A percentile compares a stretch with the other conserved stretches of the same genome.
Evolutionary conservation across 53 echinoderm and acorn worm genomes (phyloP).

Genomic region (Henricia sp.): DNA sequence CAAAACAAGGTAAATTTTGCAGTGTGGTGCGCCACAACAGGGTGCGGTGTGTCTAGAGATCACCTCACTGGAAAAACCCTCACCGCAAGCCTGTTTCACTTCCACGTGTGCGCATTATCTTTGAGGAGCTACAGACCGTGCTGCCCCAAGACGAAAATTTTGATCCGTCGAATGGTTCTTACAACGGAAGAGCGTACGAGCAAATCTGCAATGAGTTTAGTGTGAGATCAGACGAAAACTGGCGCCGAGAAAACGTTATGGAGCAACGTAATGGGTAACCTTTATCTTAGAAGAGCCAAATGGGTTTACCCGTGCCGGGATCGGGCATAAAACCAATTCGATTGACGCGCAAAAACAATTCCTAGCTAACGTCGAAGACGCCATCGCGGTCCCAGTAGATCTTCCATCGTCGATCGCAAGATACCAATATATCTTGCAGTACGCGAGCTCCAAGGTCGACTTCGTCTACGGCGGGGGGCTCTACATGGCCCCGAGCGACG

Average conservation of each 20-base stretch:
- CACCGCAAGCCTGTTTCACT: too few species aligned
- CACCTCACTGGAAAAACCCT: too few species aligned
- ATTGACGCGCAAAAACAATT: constrained; percentile 44
- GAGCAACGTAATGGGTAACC: constrained; percentile 7
- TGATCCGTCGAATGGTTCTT: constrained; percentile 18
- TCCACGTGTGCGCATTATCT: constrained; percentile 30
- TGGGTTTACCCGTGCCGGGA: constrained; percentile 34
- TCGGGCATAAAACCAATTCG: too few species aligned
- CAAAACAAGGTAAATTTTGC: constrained; percentile 66
- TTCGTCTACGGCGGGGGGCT: constrained; percentile 21
- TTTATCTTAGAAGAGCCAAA: constrained; percentile 32
- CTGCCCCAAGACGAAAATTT: too few species aligned
- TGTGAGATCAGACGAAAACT: constrained; percentile 20
- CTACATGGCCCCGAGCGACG: constrained; percentile 36
- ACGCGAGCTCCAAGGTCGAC: constrained; percentile 48
- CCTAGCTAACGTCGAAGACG: constrained; percentile 36
- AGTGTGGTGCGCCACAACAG: constrained; percentile 60
- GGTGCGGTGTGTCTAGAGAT: constrained; percentile 51
- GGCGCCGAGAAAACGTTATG: background rate
- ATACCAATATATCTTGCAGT: constrained; percentile 41
- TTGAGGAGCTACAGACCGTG: too few species aligned
- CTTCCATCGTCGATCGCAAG: constrained; percentile 26
- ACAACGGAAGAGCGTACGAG: constrained; percentile 29
- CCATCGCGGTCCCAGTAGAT: constrained; percentile 32
- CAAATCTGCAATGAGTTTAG: constrained; percentile 28